Evolutionary conservation across 1,140 invertebrate genomes (phyloP).

Genomic region (Melitaea cinxia): DNA sequence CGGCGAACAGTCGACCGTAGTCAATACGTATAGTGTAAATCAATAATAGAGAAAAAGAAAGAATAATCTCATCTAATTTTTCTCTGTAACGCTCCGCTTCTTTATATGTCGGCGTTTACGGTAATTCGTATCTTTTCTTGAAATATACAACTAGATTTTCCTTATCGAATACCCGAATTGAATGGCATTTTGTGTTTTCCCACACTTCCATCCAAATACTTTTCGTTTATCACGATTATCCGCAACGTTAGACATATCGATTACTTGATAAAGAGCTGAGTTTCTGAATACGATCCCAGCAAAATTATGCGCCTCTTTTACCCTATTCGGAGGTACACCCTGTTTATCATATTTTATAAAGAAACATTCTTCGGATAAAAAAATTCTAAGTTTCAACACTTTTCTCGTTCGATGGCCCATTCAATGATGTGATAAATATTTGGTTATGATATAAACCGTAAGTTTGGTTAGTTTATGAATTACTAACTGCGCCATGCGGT

Average conservation of each 20-base stretch:
- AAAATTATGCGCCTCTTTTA: background rate
- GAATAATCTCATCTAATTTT: background rate
- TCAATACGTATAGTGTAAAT: no score
- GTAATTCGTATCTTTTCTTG: conserved; percentile 1
- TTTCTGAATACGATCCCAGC: background rate
- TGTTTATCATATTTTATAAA: conserved; percentile 5
- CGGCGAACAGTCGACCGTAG: no score
- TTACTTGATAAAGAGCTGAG: background rate
- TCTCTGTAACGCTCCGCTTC: background rate
- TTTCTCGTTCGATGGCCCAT: background rate
- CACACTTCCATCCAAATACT: conserved; percentile 1
- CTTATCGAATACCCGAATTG: conserved; percentile 1
- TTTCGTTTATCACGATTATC: conserved; percentile 7
- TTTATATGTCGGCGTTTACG: background rate
- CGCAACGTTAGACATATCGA: conserved; percentile 7
- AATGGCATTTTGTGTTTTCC: conserved; percentile 6
- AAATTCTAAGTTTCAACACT: background rate
- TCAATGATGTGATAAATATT: background rate
- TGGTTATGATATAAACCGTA: background rate
- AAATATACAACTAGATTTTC: conserved; percentile 3
- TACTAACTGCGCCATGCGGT: no score
- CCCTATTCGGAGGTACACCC: background rate
- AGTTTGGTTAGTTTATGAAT: no score
- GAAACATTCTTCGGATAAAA: background rate
- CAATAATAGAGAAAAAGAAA: background rate